These are phyloP conservation scores for Rhingia campestris DNA, from an alignment of 2,888 invertebrate genomes.

Conservation along the genomic window DNA sequence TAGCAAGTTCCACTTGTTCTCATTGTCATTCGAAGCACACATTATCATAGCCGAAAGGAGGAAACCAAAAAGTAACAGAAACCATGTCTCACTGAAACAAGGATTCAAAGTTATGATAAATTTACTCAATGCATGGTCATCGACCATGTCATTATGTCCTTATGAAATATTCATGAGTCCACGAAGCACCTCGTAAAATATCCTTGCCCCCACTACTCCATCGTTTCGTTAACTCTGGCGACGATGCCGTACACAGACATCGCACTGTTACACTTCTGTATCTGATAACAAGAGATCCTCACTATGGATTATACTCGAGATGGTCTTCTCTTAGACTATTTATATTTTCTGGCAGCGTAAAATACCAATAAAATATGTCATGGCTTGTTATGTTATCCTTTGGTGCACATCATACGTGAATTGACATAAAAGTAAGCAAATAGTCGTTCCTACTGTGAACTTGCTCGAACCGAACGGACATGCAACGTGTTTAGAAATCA, in stretches of 20 bases:
- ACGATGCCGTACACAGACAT: constrained; percentile 1
- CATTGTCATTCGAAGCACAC: constrained; percentile 67
- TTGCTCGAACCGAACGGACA: not conserved
- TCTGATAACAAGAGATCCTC: constrained; percentile 13
- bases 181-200: constrained; percentile 49
- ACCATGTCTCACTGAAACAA: constrained; percentile 27
- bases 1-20: constrained; percentile 42
- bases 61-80: constrained; percentile 25
- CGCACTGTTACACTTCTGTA: not conserved
- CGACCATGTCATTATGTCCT: constrained; percentile 69
- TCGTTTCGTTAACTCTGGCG: not conserved
- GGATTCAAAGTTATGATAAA: constrained; percentile 66
- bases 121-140: constrained; percentile 71
- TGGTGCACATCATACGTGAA: constrained; percentile 50
- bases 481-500: constrained; percentile 31
- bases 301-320: not conserved
- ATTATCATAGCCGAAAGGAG: constrained; percentile 23
- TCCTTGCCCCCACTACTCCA: constrained; percentile 17
- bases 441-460: constrained; percentile 5
- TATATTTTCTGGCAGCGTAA: constrained; percentile 55
- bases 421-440: constrained; percentile 40
- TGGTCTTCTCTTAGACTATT: constrained; percentile 24
- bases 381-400: constrained; percentile 54
- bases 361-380: constrained; percentile 66
- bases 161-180: constrained; percentile 72